phyloP scores from a whole-genome alignment of 2,888 invertebrate genomes.

The Artemia sinica region DNA sequence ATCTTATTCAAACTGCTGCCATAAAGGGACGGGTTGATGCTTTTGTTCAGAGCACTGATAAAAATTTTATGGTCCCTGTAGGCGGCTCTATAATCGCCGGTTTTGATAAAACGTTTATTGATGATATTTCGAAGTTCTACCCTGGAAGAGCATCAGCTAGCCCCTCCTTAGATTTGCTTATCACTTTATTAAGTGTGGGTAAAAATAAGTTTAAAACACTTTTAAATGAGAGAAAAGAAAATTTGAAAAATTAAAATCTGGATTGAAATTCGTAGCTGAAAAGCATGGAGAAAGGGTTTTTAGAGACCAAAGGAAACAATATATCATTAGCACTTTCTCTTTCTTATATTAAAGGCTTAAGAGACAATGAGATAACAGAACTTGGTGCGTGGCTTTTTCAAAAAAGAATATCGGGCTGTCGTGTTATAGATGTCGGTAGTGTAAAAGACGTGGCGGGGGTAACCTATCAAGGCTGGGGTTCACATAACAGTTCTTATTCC shows the following conservation, averaged over 20 bases:
- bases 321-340: conserved; percentile 42
- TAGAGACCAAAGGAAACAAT: conserved; percentile 45
- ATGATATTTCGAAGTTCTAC: conserved; percentile 49
- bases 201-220: conserved; percentile 43
- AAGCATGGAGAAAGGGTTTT: conserved; percentile 41
- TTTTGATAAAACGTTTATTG: conserved; percentile 43
- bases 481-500: conserved; percentile 43
- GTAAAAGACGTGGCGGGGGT: neutral
- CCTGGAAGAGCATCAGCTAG: conserved; percentile 54
- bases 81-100: conserved; percentile 60
- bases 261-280: conserved; percentile 39
- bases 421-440: neutral
- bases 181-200: conserved; percentile 54
- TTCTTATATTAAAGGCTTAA: neutral
- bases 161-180: conserved; percentile 53
- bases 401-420: neutral
- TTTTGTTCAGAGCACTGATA: conserved; percentile 65
- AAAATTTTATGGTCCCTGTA: conserved; percentile 66
- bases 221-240: conserved; percentile 41
- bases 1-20: conserved; percentile 45
- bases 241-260: conserved; percentile 42
- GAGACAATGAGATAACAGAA: neutral
- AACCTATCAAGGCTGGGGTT: conserved; percentile 45
- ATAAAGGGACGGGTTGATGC: conserved; percentile 51
- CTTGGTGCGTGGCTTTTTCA: neutral